Evolutionary conservation across 1,140 invertebrate genomes (phyloP).

Genomic region (Sipha flava): DNA sequence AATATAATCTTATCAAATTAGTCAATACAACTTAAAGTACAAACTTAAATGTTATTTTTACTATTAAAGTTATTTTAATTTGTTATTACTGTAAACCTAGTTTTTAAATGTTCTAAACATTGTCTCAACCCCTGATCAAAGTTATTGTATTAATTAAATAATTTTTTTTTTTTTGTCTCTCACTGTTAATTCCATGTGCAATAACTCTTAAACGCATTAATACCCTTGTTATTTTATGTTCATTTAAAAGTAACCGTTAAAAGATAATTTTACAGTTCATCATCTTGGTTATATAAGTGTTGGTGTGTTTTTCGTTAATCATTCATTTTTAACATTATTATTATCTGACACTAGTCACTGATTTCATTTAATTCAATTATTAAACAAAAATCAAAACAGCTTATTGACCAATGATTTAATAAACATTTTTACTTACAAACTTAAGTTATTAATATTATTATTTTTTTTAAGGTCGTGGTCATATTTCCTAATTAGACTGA

Average conservation of each 20-base stretch:
- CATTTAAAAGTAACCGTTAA: neutral
- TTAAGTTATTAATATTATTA: neutral
- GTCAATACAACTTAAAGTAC: slow-evolving; percentile 31
- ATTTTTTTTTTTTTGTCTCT: neutral
- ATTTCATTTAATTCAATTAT: neutral
- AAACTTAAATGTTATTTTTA: slow-evolving; percentile 29
- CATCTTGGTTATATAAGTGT: neutral
- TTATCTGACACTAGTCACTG: neutral
- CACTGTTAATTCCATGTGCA: slow-evolving; percentile 3
- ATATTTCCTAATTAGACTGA: slow-evolving; percentile 31
- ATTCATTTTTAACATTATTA: neutral
- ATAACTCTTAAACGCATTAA: neutral
- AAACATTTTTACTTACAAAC: neutral
- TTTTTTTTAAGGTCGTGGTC: slow-evolving; percentile 18
- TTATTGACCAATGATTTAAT: neutral
- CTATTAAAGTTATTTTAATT: slow-evolving; percentile 9
- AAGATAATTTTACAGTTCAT: neutral
- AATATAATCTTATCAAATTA: slow-evolving; percentile 4
- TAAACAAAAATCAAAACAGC: neutral
- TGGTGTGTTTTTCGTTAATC: neutral
- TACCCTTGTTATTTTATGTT: neutral
- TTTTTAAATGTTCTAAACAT: neutral
- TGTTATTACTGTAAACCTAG: slow-evolving; percentile 17
- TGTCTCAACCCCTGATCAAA: neutral
- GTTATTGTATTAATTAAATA: neutral